phyloP scores from a whole-genome alignment of 2,113 vertebrate genomes.

The Gopherus flavomarginatus region DNA sequence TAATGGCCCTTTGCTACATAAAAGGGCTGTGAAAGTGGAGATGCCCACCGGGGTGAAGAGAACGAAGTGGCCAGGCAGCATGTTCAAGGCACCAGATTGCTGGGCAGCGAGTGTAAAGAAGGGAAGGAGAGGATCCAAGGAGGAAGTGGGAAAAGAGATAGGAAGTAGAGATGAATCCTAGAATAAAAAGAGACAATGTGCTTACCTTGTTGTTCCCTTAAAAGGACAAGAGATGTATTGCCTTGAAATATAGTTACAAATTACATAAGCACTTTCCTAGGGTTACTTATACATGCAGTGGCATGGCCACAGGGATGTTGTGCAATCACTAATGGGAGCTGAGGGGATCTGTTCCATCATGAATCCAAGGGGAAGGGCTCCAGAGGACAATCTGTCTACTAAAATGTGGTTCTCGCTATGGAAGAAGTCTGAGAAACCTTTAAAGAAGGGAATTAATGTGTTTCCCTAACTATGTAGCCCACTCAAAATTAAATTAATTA shows the following conservation, averaged over 20 bases:
- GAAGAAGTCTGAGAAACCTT: not conserved
- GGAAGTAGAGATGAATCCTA: not conserved
- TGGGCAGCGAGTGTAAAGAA: not conserved
- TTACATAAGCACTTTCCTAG: not conserved
- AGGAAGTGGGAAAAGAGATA: not conserved
- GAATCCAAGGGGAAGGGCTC: not conserved
- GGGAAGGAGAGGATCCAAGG: not conserved
- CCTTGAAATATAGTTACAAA: not conserved
- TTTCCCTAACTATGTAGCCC: not conserved
- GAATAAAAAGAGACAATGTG: not conserved
- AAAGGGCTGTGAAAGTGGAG: not conserved
- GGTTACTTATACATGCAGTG: not conserved
- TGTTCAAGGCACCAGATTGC: not conserved
- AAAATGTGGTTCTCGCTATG: not conserved
- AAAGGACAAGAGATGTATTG: not conserved
- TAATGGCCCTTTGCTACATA: not conserved
- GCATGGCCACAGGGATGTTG: not conserved
- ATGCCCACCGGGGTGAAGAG: not conserved
- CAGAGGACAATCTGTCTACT: not conserved
- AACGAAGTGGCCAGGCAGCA: not conserved
- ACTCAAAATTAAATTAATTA: not conserved
- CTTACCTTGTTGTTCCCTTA: not conserved
- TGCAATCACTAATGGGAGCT: not conserved
- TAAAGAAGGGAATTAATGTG: not conserved
- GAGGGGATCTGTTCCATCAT: not conserved